Conservation (phyloP, 2,888 invertebrate genomes). For the Nomada fucata region DNA sequence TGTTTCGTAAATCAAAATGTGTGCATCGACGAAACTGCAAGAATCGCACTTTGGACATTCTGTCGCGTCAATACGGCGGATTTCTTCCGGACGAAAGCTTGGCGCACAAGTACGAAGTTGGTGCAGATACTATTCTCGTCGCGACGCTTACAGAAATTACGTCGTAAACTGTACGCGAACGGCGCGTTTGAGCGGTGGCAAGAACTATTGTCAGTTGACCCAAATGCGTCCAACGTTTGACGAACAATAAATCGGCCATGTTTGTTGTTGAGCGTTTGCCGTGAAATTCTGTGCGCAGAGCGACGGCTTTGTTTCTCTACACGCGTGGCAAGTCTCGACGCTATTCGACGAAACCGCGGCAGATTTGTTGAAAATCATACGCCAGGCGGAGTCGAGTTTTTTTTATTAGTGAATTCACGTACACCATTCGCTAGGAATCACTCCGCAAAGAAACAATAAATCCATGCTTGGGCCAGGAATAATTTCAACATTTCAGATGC, state of each 20-base stretch:
- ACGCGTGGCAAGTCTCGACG: conserved; percentile 1
- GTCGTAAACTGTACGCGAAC: not conserved
- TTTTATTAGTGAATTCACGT: conserved; percentile 10
- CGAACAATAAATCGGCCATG: conserved; percentile 31
- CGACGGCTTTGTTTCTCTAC: conserved; percentile 16
- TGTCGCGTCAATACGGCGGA: not conserved
- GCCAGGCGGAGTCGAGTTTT: conserved; percentile 13
- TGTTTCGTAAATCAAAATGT: not conserved
- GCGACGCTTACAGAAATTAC: not conserved
- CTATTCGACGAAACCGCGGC: conserved; percentile 32
- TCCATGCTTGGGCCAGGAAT: not conserved
- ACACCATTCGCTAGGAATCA: not conserved
- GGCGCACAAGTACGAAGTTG: not conserved
- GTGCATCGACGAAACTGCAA: not conserved
- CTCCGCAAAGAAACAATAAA: conserved; percentile 9
- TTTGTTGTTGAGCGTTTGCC: conserved; percentile 28
- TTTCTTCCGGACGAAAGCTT: not conserved
- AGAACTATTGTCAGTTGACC: conserved; percentile 19
- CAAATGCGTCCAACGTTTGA: conserved; percentile 35
- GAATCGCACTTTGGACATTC: not conserved
- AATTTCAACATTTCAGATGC: conserved; percentile 15
- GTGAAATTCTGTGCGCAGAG: conserved; percentile 5
- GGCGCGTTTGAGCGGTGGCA: not conserved
- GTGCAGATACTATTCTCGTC: not conserved
- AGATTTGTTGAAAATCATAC: conserved; percentile 50